A percentile compares a stretch with the other conserved stretches of the same genome.
phyloP scores from a whole-genome alignment of 2,797 vertebrate genomes.

The Psittacula echo region DNA sequence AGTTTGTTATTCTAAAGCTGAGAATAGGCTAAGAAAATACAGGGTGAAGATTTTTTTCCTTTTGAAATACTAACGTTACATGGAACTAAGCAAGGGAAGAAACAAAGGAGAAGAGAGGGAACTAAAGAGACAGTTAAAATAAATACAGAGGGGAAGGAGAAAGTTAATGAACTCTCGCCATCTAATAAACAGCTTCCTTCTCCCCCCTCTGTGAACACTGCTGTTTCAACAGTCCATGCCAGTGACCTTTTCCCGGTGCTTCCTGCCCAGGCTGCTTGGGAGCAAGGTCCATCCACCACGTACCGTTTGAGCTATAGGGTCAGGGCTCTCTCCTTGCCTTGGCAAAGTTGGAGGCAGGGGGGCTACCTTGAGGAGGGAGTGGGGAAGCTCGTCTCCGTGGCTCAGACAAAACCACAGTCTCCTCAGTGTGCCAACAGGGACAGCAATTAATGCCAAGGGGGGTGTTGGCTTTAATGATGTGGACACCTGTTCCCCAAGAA shows the following conservation, averaged over 20 bases:
- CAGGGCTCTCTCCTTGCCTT: neutral
- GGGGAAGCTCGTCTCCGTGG: neutral
- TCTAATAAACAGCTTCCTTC: conserved; percentile 48
- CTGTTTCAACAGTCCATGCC: neutral
- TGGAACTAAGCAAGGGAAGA: conserved; percentile 5
- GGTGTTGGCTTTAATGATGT: conserved; percentile 74
- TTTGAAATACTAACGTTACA: neutral
- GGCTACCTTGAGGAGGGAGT: neutral
- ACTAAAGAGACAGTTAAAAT: conserved; percentile 18
- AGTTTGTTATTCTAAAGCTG: neutral
- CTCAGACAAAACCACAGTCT: conserved; percentile 54
- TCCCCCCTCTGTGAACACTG: neutral
- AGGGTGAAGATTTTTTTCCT: neutral
- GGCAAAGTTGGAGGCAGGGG: rapidly evolving
- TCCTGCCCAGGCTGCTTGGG: neutral
- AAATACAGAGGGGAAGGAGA: conserved; percentile 19
- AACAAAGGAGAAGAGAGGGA: conserved; percentile 2
- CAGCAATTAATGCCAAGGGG: conserved; percentile 72
- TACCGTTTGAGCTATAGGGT: rapidly evolving
- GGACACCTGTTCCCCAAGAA: conserved; percentile 80
- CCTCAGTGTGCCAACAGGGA: conserved; percentile 70
- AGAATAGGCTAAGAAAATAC: neutral
- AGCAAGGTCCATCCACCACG: neutral
- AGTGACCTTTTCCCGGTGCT: neutral
- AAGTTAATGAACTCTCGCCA: conserved; percentile 9